phyloP scores from a whole-genome alignment of 2,797 vertebrate species.

The Lepidocolaptes lacrymiger region DNA sequence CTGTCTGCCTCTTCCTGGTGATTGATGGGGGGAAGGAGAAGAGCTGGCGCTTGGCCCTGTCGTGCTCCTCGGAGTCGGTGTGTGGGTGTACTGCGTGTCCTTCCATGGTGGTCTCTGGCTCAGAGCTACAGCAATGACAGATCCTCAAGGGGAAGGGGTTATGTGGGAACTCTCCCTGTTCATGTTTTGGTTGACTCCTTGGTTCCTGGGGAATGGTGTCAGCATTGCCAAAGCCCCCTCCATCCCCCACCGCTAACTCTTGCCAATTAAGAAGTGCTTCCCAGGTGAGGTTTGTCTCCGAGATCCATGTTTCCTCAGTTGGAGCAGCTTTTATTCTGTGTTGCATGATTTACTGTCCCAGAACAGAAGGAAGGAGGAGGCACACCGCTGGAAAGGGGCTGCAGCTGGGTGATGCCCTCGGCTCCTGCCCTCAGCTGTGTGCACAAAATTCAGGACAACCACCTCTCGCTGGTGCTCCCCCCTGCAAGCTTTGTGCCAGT shows the following conservation, averaged over 20 bases:
- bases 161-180: background rate
- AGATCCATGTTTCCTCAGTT: background rate
- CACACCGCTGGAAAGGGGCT: background rate
- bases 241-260: background rate
- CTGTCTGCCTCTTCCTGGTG: background rate
- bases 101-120: constrained; percentile 25
- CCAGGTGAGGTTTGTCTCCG: background rate
- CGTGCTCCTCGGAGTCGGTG: fast-evolving
- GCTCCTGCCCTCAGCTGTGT: fast-evolving
- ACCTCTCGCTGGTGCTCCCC: background rate
- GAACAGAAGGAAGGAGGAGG: background rate
- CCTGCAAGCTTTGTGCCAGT: background rate
- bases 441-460: background rate
- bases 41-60: background rate
- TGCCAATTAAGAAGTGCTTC: background rate
- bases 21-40: constrained; percentile 32
- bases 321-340: background rate
- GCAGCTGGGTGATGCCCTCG: background rate
- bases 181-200: background rate
- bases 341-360: background rate
- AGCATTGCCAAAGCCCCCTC: background rate
- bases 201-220: fast-evolving
- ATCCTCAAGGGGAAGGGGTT: background rate
- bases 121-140: background rate
- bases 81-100: background rate